Conservation (phyloP, 2,797 vertebrate genomes). For the Dipus sagitta region DNA sequence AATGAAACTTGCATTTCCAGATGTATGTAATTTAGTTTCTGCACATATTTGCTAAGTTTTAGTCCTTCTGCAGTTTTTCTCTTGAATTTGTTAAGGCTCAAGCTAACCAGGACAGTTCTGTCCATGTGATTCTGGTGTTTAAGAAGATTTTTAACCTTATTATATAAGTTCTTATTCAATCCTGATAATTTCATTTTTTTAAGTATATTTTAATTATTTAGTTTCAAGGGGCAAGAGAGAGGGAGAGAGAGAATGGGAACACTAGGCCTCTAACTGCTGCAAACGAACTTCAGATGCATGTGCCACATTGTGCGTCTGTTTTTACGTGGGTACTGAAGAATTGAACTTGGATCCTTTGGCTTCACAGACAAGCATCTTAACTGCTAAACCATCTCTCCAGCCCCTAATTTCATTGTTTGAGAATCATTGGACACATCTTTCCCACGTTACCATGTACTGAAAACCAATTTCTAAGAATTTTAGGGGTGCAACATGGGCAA, state of each 20-base stretch:
- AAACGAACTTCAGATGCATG: too few species aligned
- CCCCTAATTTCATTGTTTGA: not conserved
- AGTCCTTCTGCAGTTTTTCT: constrained; percentile 70
- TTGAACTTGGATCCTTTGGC: too few species aligned
- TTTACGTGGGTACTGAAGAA: too few species aligned
- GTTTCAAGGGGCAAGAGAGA: too few species aligned
- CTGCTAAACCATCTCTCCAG: too few species aligned
- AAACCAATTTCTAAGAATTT: constrained; percentile 1
- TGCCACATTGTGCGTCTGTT: too few species aligned
- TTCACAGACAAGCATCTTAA: too few species aligned
- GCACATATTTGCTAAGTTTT: constrained; percentile 63
- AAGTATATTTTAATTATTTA: too few species aligned
- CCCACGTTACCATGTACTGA: not conserved
- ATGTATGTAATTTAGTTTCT: constrained; percentile 73
- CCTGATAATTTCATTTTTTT: constrained; percentile 15
- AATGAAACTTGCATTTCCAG: constrained; percentile 73
- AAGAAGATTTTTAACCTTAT: constrained; percentile 37
- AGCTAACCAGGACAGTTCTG: constrained; percentile 51
- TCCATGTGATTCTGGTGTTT: constrained; percentile 51
- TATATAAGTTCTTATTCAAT: constrained; percentile 10
- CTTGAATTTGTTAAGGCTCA: constrained; percentile 71
- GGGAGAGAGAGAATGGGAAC: too few species aligned
- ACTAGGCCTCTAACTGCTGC: too few species aligned
- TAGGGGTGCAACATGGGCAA: not conserved
- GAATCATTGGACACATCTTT: not conserved